Conservation (phyloP, 2,113 vertebrate species). For the Chunga burmeisteri region DNA sequence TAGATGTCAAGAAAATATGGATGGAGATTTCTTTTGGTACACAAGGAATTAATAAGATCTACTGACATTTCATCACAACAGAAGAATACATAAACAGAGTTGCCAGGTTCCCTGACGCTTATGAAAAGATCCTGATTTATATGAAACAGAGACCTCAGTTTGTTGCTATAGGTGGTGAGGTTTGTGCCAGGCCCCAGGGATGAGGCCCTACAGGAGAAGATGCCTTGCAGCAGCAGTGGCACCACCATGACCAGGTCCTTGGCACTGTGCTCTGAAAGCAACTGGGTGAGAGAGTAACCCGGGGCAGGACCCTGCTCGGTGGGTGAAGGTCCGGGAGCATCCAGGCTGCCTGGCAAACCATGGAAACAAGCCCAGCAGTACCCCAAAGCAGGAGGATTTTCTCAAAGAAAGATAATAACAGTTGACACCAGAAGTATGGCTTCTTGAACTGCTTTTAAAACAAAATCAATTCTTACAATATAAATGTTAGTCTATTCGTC, state of each 20-base stretch:
- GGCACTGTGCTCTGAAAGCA: background rate
- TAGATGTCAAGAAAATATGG: background rate
- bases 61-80: background rate
- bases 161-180: background rate
- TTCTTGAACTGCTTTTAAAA: background rate
- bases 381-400: background rate
- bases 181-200: background rate
- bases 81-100: background rate
- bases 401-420: background rate
- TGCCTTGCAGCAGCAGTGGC: background rate
- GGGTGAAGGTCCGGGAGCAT: background rate
- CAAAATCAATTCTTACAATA: background rate
- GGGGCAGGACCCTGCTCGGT: accelerated
- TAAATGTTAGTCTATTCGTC: background rate
- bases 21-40: background rate
- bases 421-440: background rate
- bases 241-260: background rate
- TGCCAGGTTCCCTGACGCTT: background rate
- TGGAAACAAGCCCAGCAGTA: background rate
- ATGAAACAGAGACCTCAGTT: background rate
- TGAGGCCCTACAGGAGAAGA: background rate
- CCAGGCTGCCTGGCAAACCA: background rate
- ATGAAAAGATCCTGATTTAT: background rate
- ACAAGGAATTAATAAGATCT: background rate
- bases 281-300: background rate